Evolutionary conservation across 2,888 invertebrate genomes (phyloP).

Genomic region (Cosmia trapezina): DNA sequence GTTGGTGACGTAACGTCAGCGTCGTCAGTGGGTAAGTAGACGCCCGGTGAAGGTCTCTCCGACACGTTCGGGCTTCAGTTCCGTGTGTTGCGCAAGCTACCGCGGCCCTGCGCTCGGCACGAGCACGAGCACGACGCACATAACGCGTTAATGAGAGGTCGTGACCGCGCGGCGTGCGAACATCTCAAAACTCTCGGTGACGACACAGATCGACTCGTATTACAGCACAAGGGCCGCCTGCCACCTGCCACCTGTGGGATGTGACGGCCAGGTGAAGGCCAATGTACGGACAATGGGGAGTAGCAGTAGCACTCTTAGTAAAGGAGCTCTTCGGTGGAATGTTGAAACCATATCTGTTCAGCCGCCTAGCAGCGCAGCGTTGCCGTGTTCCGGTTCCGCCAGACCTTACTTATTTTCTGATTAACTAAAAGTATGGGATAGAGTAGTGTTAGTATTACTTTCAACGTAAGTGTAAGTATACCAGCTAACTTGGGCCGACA

Average conservation of each 20-base stretch:
- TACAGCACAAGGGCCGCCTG: conserved; percentile 6
- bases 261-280: background rate
- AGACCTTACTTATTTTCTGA: no score
- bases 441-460: no score
- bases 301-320: no score
- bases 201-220: conserved; percentile 8
- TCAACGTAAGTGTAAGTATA: no score
- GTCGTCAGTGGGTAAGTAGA: conserved; percentile 37
- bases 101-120: conserved; percentile 35
- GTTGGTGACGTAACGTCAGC: conserved; percentile 45
- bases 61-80: conserved; percentile 25
- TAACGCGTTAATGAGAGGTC: conserved; percentile 32
- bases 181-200: conserved; percentile 11
- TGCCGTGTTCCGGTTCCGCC: background rate
- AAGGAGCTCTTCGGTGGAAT: background rate
- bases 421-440: no score
- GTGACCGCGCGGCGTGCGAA: conserved; percentile 21
- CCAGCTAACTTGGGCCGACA: no score
- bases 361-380: background rate
- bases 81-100: conserved; percentile 43
- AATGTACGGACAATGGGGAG: no score
- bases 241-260: no score
- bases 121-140: conserved; percentile 3
- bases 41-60: conserved; percentile 47
- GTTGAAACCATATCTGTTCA: background rate